Conservation (phyloP, 2,113 vertebrate species). For the Nycticebus coucang region DNA sequence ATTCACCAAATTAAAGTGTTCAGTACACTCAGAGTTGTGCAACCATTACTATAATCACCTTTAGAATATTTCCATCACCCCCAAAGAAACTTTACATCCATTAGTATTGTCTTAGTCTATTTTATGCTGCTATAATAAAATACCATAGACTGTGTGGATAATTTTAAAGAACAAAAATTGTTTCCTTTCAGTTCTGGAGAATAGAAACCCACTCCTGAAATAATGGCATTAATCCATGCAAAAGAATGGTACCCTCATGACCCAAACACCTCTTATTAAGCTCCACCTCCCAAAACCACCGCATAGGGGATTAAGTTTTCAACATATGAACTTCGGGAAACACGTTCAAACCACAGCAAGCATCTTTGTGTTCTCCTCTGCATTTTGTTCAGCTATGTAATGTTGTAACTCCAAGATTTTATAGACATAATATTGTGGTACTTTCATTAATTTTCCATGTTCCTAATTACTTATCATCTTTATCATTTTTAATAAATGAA, state of each 20-base stretch:
- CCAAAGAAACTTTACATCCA: neutral
- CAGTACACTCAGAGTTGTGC: neutral
- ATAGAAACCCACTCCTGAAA: neutral
- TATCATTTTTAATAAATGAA: neutral
- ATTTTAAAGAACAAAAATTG: neutral
- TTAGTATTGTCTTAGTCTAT: neutral
- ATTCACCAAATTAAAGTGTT: neutral
- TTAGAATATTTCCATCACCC: neutral
- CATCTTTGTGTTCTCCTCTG: constrained; percentile 6
- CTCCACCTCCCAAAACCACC: neutral
- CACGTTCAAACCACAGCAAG: neutral
- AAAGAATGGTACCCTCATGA: neutral
- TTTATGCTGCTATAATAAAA: neutral
- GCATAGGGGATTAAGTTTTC: neutral
- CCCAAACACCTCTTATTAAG: neutral
- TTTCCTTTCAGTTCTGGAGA: neutral
- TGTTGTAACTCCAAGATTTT: neutral
- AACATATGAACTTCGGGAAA: neutral
- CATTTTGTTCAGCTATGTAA: neutral
- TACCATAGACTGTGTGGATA: neutral
- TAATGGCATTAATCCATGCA: neutral
- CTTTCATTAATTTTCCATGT: neutral
- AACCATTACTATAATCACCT: neutral
- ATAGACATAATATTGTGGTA: neutral
- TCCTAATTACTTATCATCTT: neutral